Conservation (phyloP, 2,797 vertebrate species). For the Channa striata region DNA sequence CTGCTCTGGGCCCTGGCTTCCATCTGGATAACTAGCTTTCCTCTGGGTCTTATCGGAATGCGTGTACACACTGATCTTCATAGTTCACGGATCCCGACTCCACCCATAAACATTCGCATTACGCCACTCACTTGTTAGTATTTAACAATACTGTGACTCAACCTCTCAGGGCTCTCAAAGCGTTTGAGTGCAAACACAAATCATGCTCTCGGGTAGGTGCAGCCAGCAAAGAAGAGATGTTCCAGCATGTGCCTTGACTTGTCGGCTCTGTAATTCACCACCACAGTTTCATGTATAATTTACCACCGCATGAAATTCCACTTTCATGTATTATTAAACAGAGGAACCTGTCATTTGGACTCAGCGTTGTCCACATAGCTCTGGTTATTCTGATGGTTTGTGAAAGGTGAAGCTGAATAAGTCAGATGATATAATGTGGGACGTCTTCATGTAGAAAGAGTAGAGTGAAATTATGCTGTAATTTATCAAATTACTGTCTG, state of each 20-base stretch:
- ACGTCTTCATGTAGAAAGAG: conserved; percentile 4
- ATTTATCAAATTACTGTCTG: not conserved
- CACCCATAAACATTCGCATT: conserved; percentile 38
- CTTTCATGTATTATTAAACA: conserved; percentile 76
- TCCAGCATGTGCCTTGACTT: conserved; percentile 62
- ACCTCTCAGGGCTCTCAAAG: conserved; percentile 36
- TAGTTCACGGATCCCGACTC: conserved; percentile 19
- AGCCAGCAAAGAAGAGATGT: conserved; percentile 61
- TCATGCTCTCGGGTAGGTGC: conserved; percentile 46
- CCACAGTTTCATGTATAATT: conserved; percentile 75
- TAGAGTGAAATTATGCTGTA: not conserved
- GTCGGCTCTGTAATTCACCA: conserved; percentile 66
- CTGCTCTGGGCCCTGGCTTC: too few relatives aligned
- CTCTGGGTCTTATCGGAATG: too few relatives aligned
- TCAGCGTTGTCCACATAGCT: conserved; percentile 13
- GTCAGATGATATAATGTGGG: not conserved
- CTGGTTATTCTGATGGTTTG: conserved; percentile 19
- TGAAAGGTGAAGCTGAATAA: conserved; percentile 15
- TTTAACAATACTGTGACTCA: conserved; percentile 63
- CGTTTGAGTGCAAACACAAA: conserved; percentile 47
- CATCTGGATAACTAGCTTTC: too few relatives aligned
- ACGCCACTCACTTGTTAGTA: conserved; percentile 28
- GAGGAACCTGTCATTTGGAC: conserved; percentile 71
- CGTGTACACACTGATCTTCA: not conserved
- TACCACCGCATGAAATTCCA: conserved; percentile 60